Base-by-base conservation (phyloP, 2,113 vertebrate species). In the Mormoops blainvillei region DNA sequence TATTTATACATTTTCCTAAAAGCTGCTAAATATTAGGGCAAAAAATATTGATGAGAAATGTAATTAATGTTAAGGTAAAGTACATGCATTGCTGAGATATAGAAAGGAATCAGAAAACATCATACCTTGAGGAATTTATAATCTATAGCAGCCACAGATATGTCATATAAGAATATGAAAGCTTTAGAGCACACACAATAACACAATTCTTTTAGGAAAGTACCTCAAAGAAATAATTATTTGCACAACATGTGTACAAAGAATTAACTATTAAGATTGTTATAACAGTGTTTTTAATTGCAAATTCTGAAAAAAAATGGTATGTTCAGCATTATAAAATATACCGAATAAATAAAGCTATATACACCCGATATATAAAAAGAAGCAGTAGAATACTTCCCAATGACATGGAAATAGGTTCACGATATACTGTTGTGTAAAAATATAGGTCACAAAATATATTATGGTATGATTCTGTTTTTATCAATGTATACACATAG, bases 281-380 rank as follows among this genome's bases (percentile, higher is more conserved):
- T 71, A 52, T 14, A 54, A 77, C 3, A 41, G 65, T 87, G 20
- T 31, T 92, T 94, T 86, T 19, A 54, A 36, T 48, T 68, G 19
- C 9, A 70, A 91, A 68, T 68, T 87, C 5, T 90, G n/a, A 70
- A 81, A 87, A 78, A 93, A 94, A 87, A 74, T 82, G 8, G 90
- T 78, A 63, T 89, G 10, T 68, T 89, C 26, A 43, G 1, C 15
- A 28, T 18, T 33, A 89, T 3, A 9, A 38, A 4, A 91, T 43
- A 41, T 9, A 73, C 2, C 58, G 52, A 76, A 43, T 76, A 85
- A 91, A 87, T 85, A 36, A 63, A 54, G 10, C 65, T 58, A 3
- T 15, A 68, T 13, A 18, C 2, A 41, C 3, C 73, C 73, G 12
- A 58, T 38, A 83, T n/a, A 52, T 67, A 94, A 89, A 67, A 93